Evolutionary conservation across 23 tunicate genomes (phyloP).

Genomic region (Clavelina lepadiformis): DNA sequence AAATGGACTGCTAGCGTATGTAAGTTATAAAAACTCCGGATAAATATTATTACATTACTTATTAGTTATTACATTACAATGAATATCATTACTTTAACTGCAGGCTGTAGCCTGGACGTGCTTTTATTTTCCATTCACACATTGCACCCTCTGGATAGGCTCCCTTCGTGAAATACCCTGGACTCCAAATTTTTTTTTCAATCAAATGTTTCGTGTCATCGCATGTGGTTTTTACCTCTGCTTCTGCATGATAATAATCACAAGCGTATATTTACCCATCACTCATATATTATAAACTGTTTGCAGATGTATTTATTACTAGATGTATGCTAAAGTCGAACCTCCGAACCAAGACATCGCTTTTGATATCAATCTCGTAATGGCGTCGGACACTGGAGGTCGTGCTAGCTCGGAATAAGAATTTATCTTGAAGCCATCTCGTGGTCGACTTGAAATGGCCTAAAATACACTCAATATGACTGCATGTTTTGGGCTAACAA

Average conservation of each 20-base stretch:
- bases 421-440: constrained; percentile 28
- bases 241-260: no score
- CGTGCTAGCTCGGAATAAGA: constrained; percentile 24
- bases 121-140: constrained; percentile 69
- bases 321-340: not conserved
- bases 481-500: not conserved
- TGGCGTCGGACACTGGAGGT: constrained; percentile 4
- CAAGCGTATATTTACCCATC: no score
- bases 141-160: constrained; percentile 16
- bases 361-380: constrained; percentile 11
- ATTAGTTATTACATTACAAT: no score
- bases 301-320: not conserved
- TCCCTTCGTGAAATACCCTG: constrained; percentile 25
- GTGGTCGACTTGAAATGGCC: constrained; percentile 46
- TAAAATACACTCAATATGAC: not conserved
- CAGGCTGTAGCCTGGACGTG: constrained; percentile 48
- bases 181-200: constrained; percentile 61
- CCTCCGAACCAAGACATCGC: constrained; percentile 81
- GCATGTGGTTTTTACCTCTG: constrained; percentile 45
- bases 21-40: no score
- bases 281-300: not conserved
- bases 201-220: constrained; percentile 43
- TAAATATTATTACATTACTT: no score
- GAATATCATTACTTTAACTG: constrained; percentile 18
- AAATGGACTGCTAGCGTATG: no score